phyloP scores from a whole-genome alignment of 1,140 invertebrate genomes.

The Drosophila oshimai region DNA sequence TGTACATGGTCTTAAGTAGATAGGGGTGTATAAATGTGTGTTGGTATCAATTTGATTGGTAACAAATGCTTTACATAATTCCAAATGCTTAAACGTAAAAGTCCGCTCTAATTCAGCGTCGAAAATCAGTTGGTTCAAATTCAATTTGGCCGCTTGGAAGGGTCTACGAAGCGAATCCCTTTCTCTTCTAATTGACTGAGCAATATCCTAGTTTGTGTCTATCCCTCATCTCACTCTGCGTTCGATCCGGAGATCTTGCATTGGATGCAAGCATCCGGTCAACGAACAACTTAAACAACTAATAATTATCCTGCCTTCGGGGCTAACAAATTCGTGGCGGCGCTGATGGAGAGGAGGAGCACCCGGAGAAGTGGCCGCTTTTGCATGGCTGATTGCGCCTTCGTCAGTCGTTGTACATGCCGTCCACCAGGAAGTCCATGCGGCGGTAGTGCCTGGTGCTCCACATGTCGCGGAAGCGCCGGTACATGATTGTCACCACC shows the following conservation, averaged over 20 bases:
- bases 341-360: neutral
- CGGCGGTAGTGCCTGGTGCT: conserved; percentile 86
- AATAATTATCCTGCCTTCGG: conserved; percentile 33
- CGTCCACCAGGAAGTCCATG: conserved; percentile 87
- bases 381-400: conserved; percentile 35
- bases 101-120: conserved; percentile 7
- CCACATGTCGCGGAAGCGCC: conserved; percentile 85
- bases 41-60: neutral
- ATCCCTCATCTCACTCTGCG: conserved; percentile 14
- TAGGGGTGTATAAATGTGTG: conserved; percentile 8
- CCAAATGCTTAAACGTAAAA: conserved; percentile 20
- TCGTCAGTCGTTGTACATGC: conserved; percentile 86
- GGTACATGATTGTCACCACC: conserved; percentile 84
- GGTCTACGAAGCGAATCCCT: neutral
- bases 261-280: conserved; percentile 43
- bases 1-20: conserved; percentile 17
- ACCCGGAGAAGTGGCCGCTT: neutral
- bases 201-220: conserved; percentile 36
- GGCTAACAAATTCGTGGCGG: conserved; percentile 23
- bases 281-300: conserved; percentile 49
- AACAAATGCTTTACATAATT: conserved; percentile 24
- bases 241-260: conserved; percentile 19
- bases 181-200: conserved; percentile 65
- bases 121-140: conserved; percentile 37
- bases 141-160: conserved; percentile 47